Evolutionary conservation across 2,113 vertebrate species (phyloP), one percentile per base, ranked within the genome.

Genomic region (Mixornis gularis): DNA sequence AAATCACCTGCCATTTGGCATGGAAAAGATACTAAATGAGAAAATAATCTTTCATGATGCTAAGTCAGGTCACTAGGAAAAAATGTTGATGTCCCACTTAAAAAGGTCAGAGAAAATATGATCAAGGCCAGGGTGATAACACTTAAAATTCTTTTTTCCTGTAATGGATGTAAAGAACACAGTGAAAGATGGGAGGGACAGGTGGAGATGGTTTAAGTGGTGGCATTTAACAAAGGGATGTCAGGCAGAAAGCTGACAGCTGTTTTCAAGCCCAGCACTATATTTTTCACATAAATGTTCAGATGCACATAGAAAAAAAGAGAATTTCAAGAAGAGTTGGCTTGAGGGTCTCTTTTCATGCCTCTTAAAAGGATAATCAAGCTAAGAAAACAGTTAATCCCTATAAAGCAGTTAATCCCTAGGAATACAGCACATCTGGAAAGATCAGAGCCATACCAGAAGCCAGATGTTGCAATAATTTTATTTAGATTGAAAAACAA

Each of bases 201-300:
- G 15, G 12, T 9, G 17, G 52, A 66, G 15, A 8, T 64, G 6
- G 4, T 64, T 68, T 58, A 34, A 71, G 36, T 27, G 36, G 29
- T 78, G 52, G 3, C 11, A 40, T 22, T 69, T 60, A 46, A 34
- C 22, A 19, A 62, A 27, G 27, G 10, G 9, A 20, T 52, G 24
- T n/a, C 71, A 82, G 29, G 11, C 29, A 71, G 16, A 24, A 76
- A 60, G 21, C 3, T 49, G 10, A 6, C 7, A n/a, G 24, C 41
- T 9, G 27, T 58, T 66, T 41, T 32, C 32, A 58, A 79, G 16
- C 1, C 21, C 14, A 6, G 12, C 0, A 0, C 17, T 72, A 7
- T 44, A 32, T 69, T 64, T 49, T 26, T 56, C 16, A 29, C 13
- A 43, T 8, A 40, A 51, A 14, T 17, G 2, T 38, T 90, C 55